phyloP scores from a whole-genome alignment of 2,113 vertebrate species.

The Anhinga anhinga region DNA sequence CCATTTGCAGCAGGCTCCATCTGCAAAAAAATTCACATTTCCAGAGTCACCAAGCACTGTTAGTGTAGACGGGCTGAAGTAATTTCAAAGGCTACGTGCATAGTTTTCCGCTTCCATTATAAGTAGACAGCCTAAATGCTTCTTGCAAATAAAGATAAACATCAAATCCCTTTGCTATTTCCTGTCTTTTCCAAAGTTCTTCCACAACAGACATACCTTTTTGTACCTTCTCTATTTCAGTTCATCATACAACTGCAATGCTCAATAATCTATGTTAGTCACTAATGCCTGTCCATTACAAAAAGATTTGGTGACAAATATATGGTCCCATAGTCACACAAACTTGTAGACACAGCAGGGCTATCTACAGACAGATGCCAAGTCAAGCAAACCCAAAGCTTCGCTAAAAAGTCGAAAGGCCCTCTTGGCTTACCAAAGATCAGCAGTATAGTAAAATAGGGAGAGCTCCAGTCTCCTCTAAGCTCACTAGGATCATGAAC shows the following conservation, averaged over 20 bases:
- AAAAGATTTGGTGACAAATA: background rate
- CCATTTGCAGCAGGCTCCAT: background rate
- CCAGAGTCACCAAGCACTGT: background rate
- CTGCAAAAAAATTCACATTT: background rate
- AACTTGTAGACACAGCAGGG: background rate
- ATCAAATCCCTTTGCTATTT: background rate
- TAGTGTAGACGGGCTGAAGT: background rate
- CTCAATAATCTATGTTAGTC: background rate
- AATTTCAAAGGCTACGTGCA: background rate
- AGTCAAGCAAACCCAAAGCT: background rate
- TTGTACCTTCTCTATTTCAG: background rate
- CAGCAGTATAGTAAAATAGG: background rate
- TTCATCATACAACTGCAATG: background rate
- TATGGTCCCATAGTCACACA: background rate
- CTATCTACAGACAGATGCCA: background rate
- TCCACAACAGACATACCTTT: background rate
- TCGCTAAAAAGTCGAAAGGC: background rate
- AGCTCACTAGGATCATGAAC: background rate
- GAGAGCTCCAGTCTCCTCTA: background rate
- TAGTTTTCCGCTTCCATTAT: background rate
- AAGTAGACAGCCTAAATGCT: background rate
- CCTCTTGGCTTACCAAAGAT: background rate
- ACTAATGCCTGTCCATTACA: background rate
- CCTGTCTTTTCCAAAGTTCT: background rate
- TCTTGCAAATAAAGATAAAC: background rate